These are phyloP conservation scores for Cavia aperea DNA, from an alignment of 2,113 vertebrate genomes.

Conservation along the genomic window DNA sequence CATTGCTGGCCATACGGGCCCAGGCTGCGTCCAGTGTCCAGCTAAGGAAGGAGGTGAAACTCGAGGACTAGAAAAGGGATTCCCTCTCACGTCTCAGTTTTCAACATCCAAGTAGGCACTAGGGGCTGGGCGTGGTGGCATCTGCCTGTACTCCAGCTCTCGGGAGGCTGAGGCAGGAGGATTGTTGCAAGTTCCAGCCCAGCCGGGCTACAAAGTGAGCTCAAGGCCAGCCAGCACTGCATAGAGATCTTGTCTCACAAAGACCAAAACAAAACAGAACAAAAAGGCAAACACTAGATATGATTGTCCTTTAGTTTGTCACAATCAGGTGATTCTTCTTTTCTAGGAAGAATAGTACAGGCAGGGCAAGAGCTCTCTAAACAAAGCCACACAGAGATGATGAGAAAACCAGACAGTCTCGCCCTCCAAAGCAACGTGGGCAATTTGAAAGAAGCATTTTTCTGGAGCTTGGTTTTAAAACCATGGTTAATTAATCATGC, in stretches of 20 bases:
- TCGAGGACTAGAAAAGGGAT: background rate
- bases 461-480: conserved; percentile 38
- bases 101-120: background rate
- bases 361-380: background rate
- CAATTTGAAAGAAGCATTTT: background rate
- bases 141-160: too few species aligned
- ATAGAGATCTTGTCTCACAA: too few species aligned
- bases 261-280: too few species aligned
- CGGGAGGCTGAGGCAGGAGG: too few species aligned
- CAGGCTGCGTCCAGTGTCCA: background rate
- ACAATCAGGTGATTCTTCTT: background rate
- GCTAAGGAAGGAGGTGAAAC: conserved; percentile 16
- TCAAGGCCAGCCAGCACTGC: too few species aligned
- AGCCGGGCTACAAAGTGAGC: too few species aligned
- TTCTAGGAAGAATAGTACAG: background rate
- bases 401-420: background rate
- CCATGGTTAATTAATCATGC: background rate
- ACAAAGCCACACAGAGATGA: background rate
- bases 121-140: background rate
- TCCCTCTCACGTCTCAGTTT: background rate
- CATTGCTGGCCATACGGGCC: background rate
- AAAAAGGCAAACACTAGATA: too few species aligned
- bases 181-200: too few species aligned
- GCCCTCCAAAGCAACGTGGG: background rate
- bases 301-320: conserved; percentile 1